phyloP scores from a whole-genome alignment of 1,140 invertebrate genomes.

The Heliothis virescens region DNA sequence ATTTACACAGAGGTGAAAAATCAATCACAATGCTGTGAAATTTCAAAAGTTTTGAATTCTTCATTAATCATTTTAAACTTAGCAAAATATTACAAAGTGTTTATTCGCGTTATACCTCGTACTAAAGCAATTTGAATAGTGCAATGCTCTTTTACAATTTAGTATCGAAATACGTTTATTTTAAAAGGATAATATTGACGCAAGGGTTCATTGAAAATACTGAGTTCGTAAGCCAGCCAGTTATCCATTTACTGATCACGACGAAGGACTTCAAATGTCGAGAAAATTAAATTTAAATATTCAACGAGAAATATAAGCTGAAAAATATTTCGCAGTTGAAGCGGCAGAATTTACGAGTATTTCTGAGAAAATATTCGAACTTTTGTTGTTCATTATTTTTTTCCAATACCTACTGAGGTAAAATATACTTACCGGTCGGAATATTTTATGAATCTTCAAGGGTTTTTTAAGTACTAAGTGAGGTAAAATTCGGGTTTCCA shows the following conservation, averaged over 20 bases:
- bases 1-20: no score
- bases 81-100: no score
- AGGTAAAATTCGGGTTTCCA: no score
- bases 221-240: constrained; percentile 13
- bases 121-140: no score
- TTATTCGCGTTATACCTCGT: no score
- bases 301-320: constrained; percentile 13
- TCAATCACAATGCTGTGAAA: no score
- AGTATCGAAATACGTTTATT: background rate
- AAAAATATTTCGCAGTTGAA: constrained; percentile 5
- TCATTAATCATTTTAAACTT: no score
- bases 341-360: background rate
- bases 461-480: no score
- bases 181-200: background rate
- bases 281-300: constrained; percentile 36
- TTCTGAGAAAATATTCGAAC: background rate
- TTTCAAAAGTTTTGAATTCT: no score
- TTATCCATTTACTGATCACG: constrained; percentile 32
- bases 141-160: background rate
- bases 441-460: no score
- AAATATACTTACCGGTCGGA: background rate
- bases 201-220: constrained; percentile 13
- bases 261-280: constrained; percentile 17
- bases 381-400: background rate
- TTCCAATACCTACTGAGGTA: background rate